phyloP scores from a whole-genome alignment of 2,797 vertebrate genomes.

The Sebastes jordani region DNA sequence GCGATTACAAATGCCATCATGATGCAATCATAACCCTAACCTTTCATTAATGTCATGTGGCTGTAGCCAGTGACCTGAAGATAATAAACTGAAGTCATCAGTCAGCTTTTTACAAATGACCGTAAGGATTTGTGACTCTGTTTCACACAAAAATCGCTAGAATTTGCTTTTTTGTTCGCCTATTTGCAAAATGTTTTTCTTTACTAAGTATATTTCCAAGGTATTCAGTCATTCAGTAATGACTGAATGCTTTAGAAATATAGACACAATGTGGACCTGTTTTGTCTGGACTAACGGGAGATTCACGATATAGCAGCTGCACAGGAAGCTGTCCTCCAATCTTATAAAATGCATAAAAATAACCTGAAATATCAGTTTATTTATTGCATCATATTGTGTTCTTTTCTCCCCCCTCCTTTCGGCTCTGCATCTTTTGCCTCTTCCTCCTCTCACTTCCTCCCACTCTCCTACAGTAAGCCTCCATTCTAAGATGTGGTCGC shows the following conservation, averaged over 20 bases:
- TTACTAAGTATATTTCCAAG: too few relatives aligned
- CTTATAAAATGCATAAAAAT: slow-evolving; percentile 11
- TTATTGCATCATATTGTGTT: slow-evolving; percentile 15
- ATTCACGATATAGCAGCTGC: background rate
- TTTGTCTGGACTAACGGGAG: background rate
- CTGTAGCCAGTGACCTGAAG: background rate
- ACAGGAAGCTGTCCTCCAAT: background rate
- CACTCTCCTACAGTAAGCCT: slow-evolving; percentile 19
- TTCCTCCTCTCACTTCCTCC: slow-evolving; percentile 5
- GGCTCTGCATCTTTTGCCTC: slow-evolving; percentile 8
- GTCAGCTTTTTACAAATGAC: slow-evolving; percentile 14
- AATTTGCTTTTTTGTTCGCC: background rate
- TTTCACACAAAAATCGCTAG: background rate
- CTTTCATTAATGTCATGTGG: slow-evolving; percentile 15
- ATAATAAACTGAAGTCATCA: background rate
- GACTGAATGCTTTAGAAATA: background rate
- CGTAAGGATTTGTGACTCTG: background rate
- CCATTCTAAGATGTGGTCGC: slow-evolving; percentile 26
- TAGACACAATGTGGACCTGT: background rate
- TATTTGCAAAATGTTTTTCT: background rate
- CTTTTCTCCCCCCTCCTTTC: background rate
- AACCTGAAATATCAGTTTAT: slow-evolving; percentile 9
- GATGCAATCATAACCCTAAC: background rate
- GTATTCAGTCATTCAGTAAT: too few relatives aligned
- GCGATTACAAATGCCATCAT: background rate